These are phyloP conservation scores for Congeria kusceri DNA, from an alignment of 2,888 invertebrate genomes.

Conservation along the genomic window DNA sequence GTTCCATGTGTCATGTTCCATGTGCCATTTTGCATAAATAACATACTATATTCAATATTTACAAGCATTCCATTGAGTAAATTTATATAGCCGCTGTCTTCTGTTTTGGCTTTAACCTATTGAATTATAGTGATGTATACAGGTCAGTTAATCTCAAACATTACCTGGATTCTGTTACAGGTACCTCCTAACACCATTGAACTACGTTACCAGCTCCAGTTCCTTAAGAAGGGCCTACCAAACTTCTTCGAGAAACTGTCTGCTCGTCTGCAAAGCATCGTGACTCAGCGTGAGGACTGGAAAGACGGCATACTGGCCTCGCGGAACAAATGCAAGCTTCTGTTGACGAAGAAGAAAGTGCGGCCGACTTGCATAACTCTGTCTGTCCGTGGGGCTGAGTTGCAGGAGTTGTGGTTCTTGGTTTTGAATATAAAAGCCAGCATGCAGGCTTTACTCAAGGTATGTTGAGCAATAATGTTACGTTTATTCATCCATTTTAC, in stretches of 20 bases:
- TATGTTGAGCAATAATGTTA: slow-evolving; percentile 14
- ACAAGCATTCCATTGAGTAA: too few relatives aligned
- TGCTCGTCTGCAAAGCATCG: slow-evolving; percentile 75
- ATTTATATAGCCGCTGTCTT: too few relatives aligned
- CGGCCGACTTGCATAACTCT: slow-evolving; percentile 66
- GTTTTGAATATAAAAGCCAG: slow-evolving; percentile 69
- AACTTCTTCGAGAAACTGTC: slow-evolving; percentile 81
- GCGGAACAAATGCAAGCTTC: slow-evolving; percentile 69
- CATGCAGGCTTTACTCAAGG: slow-evolving; percentile 71
- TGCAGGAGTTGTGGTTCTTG: slow-evolving; percentile 79
- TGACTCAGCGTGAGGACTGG: slow-evolving; percentile 77
- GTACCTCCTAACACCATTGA: slow-evolving; percentile 63
- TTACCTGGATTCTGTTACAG: slow-evolving; percentile 15
- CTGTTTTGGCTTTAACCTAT: too few relatives aligned
- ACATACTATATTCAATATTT: too few relatives aligned
- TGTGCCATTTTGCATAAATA: too few relatives aligned
- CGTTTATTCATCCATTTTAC: too few relatives aligned
- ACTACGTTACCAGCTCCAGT: slow-evolving; percentile 71
- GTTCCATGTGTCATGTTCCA: too few relatives aligned
- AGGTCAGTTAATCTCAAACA: too few relatives aligned
- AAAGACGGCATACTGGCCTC: slow-evolving; percentile 77
- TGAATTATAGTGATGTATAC: too few relatives aligned
- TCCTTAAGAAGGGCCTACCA: slow-evolving; percentile 75
- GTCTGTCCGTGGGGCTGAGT: slow-evolving; percentile 75
- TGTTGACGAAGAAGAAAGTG: slow-evolving; percentile 65